Base-by-base conservation (phyloP, 1,140 invertebrate genomes). In the Sarcophaga bullata region DNA sequence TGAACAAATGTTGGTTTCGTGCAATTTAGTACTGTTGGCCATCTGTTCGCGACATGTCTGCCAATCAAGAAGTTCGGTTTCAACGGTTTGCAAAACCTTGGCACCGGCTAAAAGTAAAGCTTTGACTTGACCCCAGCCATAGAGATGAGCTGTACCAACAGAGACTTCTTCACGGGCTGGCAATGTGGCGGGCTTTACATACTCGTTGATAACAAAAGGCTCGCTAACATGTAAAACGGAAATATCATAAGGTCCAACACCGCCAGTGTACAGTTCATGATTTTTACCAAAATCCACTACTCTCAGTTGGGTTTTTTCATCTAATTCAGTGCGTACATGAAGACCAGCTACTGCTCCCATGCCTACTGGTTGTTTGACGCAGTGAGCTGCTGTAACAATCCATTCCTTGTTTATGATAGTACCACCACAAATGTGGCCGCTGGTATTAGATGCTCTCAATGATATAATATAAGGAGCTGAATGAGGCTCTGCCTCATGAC, bases 231-330 rank as follows among this genome's bases (percentile, higher is more conserved):
- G 90, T 19, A 95, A 85, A 2, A 95, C 80, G 15, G 92, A 94
- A 25, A 95, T 92, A 85, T 95, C 94, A 82, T 94, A 89, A 72
- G 91, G 91, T 15, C 89, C 91, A 17, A 92, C 92, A 17, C 90
- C 90, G 50, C 92, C 91, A 19, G 75, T 48, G 83, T 92, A 94
- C 0, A 87, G 82, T 15, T 91, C 87, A 84, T 94, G 93, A 0
- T 91, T 72, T 1, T 83, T 81, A 0, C 15, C 25, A 15, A 47
- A 85, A 82, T 46, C n/a, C 6, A 47, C 81, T 8, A 47, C 84
- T 54, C 62, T 0, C 1, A 82, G 83, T 48, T 84, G 10, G 82
- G 88, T 87, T 8, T 75, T 82, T 7, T 80, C n/a, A 0, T 87
- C 50, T 0, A 72, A 81, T 5, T 92, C 90, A 5, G 78, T 9